phyloP scores from a whole-genome alignment of 2,797 vertebrate species.

The Acanthornis magna region DNA sequence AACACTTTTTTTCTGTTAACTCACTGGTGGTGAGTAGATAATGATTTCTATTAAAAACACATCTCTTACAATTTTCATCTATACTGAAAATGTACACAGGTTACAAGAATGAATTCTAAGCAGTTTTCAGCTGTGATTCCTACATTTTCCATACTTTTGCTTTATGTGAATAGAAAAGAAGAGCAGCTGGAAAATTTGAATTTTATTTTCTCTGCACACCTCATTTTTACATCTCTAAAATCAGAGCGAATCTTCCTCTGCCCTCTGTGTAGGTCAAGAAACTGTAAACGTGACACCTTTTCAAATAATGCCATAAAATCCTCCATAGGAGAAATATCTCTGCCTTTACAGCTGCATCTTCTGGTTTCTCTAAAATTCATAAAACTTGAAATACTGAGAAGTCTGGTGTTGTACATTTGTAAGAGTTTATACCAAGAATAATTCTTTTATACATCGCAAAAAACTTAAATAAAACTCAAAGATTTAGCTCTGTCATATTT shows the following conservation, averaged over 20 bases:
- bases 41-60: neutral
- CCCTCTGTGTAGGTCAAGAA: constrained; percentile 13
- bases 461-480: neutral
- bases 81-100: neutral
- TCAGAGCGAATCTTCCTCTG: neutral
- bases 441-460: neutral
- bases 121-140: neutral
- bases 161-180: neutral
- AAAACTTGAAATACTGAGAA: neutral
- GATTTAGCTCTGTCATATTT: neutral
- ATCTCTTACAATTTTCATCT: neutral
- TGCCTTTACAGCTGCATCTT: neutral
- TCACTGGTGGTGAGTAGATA: neutral
- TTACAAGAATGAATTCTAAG: neutral
- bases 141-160: neutral
- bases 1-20: neutral
- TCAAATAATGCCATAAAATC: constrained; percentile 1
- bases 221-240: neutral
- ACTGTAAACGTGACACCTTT: neutral
- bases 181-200: neutral
- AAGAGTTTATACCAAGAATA: neutral
- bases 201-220: neutral
- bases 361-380: neutral
- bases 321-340: neutral
- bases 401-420: neutral